Percentiles rank a stretch among this genome's conserved stretches.
phyloP scores from a whole-genome alignment of 2,888 invertebrate genomes.

The Tipula helvola region DNA sequence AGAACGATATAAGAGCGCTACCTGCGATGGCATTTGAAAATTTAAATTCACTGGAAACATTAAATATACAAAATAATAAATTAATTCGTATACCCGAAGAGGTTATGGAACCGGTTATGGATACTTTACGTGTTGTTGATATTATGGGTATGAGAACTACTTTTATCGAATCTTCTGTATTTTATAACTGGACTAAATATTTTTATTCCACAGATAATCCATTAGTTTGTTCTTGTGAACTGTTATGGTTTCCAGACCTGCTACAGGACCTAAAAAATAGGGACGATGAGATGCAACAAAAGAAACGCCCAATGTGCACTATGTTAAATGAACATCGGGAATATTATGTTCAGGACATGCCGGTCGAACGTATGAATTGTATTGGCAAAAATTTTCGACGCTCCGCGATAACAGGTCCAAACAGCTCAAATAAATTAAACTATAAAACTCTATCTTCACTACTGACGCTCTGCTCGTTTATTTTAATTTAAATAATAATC shows the following conservation, averaged over 20 bases:
- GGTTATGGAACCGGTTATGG: conserved; percentile 78
- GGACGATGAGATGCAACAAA: conserved; percentile 80
- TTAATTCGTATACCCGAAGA: conserved; percentile 71
- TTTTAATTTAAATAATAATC: conserved; percentile 5
- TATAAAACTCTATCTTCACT: not conserved
- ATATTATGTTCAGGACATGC: conserved; percentile 69
- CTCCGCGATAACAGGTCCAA: conserved; percentile 19
- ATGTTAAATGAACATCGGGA: conserved; percentile 71
- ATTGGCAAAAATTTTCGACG: conserved; percentile 43
- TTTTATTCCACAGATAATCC: conserved; percentile 59
- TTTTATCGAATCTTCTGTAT: too few relatives aligned
- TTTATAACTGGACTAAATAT: not conserved
- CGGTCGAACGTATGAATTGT: conserved; percentile 72
- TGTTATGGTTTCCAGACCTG: conserved; percentile 80
- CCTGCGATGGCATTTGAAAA: conserved; percentile 79
- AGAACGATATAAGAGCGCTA: conserved; percentile 75
- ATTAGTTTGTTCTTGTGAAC: conserved; percentile 72
- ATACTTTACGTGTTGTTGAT: conserved; percentile 75
- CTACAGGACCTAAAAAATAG: conserved; percentile 62
- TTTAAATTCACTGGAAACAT: conserved; percentile 75
- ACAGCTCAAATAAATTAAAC: not conserved
- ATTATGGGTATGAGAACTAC: conserved; percentile 62
- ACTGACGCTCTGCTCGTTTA: not conserved
- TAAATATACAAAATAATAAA: conserved; percentile 82
- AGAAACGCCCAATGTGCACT: conserved; percentile 71